Percentiles rank a stretch among this genome's conserved stretches.
phyloP scores from a whole-genome alignment of 2,113 vertebrate genomes.

The Dinomys branickii region DNA sequence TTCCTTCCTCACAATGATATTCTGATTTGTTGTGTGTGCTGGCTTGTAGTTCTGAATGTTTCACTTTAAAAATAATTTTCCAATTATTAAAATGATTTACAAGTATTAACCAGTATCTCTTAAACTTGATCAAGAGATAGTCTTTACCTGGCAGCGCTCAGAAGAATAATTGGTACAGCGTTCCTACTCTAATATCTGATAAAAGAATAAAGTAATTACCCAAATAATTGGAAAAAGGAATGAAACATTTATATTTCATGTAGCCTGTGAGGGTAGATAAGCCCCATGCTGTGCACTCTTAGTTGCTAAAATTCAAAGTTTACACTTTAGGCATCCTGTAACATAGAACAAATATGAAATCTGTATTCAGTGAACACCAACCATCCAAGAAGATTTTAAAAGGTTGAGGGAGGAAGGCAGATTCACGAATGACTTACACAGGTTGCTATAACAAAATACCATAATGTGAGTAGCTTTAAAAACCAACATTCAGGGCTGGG shows the following conservation, averaged over 20 bases:
- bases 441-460: neutral
- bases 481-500: neutral
- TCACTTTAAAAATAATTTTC: neutral
- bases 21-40: neutral
- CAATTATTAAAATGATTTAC: neutral
- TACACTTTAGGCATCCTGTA: neutral
- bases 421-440: neutral
- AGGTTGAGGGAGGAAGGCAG: neutral
- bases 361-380: neutral
- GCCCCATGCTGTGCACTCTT: neutral
- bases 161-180: neutral
- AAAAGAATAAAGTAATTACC: neutral
- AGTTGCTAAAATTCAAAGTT: conserved; percentile 4
- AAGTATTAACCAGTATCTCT: neutral
- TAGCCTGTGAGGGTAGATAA: neutral
- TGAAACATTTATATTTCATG: neutral
- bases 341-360: conserved; percentile 28
- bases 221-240: neutral
- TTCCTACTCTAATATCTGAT: neutral
- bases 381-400: neutral
- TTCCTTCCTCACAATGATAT: neutral
- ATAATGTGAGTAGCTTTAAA: neutral
- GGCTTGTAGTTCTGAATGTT: neutral
- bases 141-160: neutral
- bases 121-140: neutral